A percentile compares a stretch with the other conserved stretches of the same genome.
Conservation (phyloP, 2,113 vertebrate species). For the Vombatus ursinus region DNA sequence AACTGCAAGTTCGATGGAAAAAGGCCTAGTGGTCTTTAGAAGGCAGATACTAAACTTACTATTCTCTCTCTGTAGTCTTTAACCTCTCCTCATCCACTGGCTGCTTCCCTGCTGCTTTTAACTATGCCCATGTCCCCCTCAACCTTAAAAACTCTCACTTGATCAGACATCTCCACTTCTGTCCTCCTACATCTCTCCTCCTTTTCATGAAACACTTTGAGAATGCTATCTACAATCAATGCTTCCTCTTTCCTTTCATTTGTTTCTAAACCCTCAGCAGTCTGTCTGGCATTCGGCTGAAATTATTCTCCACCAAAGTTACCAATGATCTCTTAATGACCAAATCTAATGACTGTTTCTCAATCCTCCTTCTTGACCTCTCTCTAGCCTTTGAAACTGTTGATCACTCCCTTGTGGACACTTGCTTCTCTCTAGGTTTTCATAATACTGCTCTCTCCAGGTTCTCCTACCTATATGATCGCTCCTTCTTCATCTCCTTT, state of each 20-base stretch:
- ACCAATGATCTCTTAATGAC: background rate
- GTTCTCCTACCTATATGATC: background rate
- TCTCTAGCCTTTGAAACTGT: background rate
- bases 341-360: background rate
- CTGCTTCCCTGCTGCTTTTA: background rate
- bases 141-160: background rate
- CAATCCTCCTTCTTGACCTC: background rate
- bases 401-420: background rate
- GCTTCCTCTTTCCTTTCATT: background rate
- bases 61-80: background rate
- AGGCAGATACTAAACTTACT: background rate
- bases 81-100: background rate
- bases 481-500: background rate
- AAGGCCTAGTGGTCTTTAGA: background rate
- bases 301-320: background rate
- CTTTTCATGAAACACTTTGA: background rate
- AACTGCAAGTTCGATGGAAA: background rate
- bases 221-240: background rate
- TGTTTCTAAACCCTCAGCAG: background rate
- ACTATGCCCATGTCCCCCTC: background rate
- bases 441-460: background rate
- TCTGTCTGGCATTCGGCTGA: background rate
- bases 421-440: background rate
- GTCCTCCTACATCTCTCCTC: background rate
- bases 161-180: background rate